phyloP scores from a whole-genome alignment of 2,888 invertebrate species.

The Ochropacha duplaris region DNA sequence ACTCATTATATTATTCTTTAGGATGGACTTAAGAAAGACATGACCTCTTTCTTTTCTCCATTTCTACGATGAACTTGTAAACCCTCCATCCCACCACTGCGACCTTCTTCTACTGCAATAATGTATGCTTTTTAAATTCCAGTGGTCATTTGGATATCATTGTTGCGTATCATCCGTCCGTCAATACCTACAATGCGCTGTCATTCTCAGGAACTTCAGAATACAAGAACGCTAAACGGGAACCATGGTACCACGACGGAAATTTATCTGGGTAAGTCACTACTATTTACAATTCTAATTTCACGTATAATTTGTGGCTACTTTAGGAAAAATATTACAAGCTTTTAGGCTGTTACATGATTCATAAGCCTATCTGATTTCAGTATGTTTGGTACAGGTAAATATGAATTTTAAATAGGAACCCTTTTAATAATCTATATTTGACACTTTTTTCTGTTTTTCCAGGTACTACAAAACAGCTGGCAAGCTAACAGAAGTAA shows the following conservation, averaged over 20 bases:
- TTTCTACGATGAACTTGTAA: too few species aligned
- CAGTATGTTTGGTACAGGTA: too few species aligned
- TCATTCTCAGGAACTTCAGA: conserved; percentile 69
- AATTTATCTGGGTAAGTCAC: conserved; percentile 76
- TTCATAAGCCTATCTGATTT: too few species aligned
- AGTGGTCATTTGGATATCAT: conserved; percentile 85
- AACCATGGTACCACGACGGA: conserved; percentile 70
- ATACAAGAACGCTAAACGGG: conserved; percentile 67
- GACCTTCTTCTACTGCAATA: too few species aligned
- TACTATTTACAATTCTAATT: neutral
- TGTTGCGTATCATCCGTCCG: conserved; percentile 85
- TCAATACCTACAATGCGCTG: conserved; percentile 72
- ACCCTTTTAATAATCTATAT: neutral
- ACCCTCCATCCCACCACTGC: too few species aligned
- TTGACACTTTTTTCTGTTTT: conserved; percentile 4
- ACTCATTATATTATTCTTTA: too few species aligned
- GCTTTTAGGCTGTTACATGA: neutral
- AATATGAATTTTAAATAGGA: too few species aligned
- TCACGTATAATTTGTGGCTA: neutral
- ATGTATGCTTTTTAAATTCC: conserved; percentile 23
- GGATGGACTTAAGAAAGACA: too few species aligned
- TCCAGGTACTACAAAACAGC: conserved; percentile 81
- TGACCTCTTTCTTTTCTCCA: too few species aligned
- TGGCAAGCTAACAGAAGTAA: conserved; percentile 82
- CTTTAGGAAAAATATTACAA: neutral